A percentile compares a stretch with the other conserved stretches of the same genome.
These are phyloP conservation scores for Scylla paramamosain DNA, from an alignment of 1,140 invertebrate species.

Conservation along the genomic window DNA sequence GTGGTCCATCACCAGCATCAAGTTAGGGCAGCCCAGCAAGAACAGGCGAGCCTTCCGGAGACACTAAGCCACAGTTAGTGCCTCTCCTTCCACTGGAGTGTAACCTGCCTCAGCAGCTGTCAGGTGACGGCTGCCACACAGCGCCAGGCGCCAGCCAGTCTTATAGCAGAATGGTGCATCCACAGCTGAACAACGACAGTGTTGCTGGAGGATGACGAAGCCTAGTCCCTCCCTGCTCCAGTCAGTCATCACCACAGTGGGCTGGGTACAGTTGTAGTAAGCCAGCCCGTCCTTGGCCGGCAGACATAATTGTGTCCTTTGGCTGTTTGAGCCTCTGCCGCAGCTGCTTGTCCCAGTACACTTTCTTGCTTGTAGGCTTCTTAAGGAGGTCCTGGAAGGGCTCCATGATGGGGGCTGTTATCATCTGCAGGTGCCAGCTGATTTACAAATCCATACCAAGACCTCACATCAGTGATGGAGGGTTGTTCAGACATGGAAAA, in stretches of 20 bases:
- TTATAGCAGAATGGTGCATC: too few species aligned
- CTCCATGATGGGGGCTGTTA: neutral
- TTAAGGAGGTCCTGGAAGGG: neutral
- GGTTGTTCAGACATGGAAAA: neutral
- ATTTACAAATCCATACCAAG: neutral
- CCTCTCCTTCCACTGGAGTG: neutral
- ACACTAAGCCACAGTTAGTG: neutral
- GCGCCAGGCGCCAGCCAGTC: too few species aligned
- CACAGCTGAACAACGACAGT: too few species aligned
- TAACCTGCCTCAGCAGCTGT: neutral
- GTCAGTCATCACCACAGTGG: neutral
- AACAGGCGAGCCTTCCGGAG: too few species aligned
- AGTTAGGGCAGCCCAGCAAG: too few species aligned
- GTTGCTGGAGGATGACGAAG: too few species aligned
- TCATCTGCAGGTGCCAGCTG: neutral
- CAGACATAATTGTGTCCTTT: neutral
- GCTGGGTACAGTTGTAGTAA: neutral
- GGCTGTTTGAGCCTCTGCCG: neutral
- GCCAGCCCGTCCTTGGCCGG: conserved; percentile 25
- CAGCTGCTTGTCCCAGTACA: neutral
- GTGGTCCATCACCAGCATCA: too few species aligned
- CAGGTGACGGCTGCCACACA: too few species aligned
- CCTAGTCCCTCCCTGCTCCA: neutral
- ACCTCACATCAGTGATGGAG: too few species aligned
- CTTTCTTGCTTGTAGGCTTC: too few species aligned